phyloP scores from a whole-genome alignment of 2,888 invertebrate species.

The Leucozona laternaria region DNA sequence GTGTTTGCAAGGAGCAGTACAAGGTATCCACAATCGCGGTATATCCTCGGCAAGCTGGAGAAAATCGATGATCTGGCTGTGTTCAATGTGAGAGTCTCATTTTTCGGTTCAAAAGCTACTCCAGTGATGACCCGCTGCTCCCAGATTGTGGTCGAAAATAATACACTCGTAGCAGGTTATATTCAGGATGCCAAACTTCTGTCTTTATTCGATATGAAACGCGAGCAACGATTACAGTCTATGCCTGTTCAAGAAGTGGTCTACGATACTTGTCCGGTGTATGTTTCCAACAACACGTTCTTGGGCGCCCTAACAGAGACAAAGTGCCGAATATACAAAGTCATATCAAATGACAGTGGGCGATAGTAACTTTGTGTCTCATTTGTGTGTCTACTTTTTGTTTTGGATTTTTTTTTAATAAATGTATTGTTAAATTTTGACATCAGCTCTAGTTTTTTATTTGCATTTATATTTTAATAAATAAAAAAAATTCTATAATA shows the following conservation, averaged over 20 bases:
- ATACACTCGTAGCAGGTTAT: slow-evolving; percentile 89
- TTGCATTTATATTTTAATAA: slow-evolving; percentile 21
- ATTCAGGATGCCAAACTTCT: slow-evolving; percentile 89
- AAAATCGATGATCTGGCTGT: slow-evolving; percentile 84
- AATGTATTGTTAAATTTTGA: slow-evolving; percentile 25
- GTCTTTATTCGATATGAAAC: slow-evolving; percentile 87
- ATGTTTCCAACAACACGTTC: slow-evolving; percentile 84
- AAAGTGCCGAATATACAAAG: slow-evolving; percentile 87
- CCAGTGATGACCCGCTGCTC: slow-evolving; percentile 86
- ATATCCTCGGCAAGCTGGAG: slow-evolving; percentile 85
- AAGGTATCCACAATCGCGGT: slow-evolving; percentile 85
- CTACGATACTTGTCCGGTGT: slow-evolving; percentile 88
- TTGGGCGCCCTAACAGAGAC: slow-evolving; percentile 88
- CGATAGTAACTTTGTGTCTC: slow-evolving; percentile 11
- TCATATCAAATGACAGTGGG: slow-evolving; percentile 77
- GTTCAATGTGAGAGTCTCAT: slow-evolving; percentile 86
- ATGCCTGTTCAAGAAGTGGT: slow-evolving; percentile 88
- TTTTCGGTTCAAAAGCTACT: slow-evolving; percentile 88
- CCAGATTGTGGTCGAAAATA: slow-evolving; percentile 83
- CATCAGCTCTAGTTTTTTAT: slow-evolving; percentile 6
- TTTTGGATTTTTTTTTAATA: neutral
- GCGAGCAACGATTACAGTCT: slow-evolving; percentile 85
- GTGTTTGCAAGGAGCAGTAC: slow-evolving; percentile 89
- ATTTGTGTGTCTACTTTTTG: neutral
- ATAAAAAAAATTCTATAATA: neutral